Base-by-base conservation (phyloP, 2,888 invertebrate species). In the Drosophila macrothrix region DNA sequence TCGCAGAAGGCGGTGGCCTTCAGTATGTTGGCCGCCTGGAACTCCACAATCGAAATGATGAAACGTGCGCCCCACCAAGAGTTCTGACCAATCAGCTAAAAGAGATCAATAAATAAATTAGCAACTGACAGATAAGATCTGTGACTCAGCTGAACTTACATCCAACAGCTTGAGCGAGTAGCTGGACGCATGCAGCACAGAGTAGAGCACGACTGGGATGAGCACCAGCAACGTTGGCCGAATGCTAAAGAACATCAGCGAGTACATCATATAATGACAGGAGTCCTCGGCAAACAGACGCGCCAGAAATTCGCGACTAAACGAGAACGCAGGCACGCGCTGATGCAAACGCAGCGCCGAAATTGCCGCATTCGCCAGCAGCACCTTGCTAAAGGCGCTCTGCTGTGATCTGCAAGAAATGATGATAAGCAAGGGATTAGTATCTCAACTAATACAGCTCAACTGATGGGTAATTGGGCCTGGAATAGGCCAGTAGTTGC, bases 321-420 rank as follows among this genome's bases (percentile, higher is more conserved):
- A 94, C 68, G 96, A 95, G 86, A 98, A 96, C 76, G 95, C 94
- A 28, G 98, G 98, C 83, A 99, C 94, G 74, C 99, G 95, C 93
- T 99, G 99, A 94, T 99, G 99, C 82, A 99, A 94, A 68, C 99
- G 95, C 61, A 99, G 94, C 1, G 99, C 99, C 87, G 98, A 99
- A 6, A 98, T 98, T 7, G 99, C 99, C 19, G 98, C 99, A 94
- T 97, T 98, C 62, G 97, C 97, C 80, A 99, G 95, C 78, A 99
- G 94, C 22, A 98, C 98, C 94, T 98, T 98, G 94, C 97, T 97
- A 94, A 98, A 99, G 55, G 96, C 96, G 91, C 96, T 97, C 90
- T 95, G 95, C 37, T 96, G 95, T 92, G 95, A 96, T 82, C 96
- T 96, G 86, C 88, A 95, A 94, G 12, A 22, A 16, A 54, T 25